Conservation (phyloP, 2,888 invertebrate species). For the Criorhina ranunculi region DNA sequence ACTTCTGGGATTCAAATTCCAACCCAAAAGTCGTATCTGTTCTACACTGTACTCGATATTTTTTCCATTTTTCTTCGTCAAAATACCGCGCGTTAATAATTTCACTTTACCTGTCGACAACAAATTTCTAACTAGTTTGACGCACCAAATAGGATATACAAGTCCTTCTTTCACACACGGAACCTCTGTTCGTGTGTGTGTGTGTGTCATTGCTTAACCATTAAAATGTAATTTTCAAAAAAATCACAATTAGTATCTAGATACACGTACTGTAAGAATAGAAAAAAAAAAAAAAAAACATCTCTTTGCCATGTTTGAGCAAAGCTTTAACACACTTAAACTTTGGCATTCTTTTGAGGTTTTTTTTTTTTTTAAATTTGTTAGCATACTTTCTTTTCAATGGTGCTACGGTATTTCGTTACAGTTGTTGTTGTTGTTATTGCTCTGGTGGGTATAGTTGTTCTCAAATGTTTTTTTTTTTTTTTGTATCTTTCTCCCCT, state of each 20-base stretch:
- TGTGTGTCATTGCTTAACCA: too few relatives aligned
- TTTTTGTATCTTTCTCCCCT: not conserved
- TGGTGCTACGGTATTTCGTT: constrained; percentile 47
- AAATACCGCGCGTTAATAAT: too few relatives aligned
- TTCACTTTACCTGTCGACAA: too few relatives aligned
- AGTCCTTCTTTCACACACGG: too few relatives aligned
- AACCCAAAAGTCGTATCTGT: too few relatives aligned
- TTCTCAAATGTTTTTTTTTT: constrained; percentile 8
- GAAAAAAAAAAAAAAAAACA: constrained; percentile 13
- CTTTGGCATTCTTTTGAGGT: constrained; percentile 17
- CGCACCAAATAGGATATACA: too few relatives aligned
- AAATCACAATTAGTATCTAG: not conserved
- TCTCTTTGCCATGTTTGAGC: constrained; percentile 20
- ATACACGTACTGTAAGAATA: too few relatives aligned
- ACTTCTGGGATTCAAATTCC: too few relatives aligned
- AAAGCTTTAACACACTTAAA: constrained; percentile 23
- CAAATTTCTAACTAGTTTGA: too few relatives aligned
- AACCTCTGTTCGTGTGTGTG: too few relatives aligned
- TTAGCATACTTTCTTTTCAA: constrained; percentile 71
- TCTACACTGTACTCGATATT: too few relatives aligned
- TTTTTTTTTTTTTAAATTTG: constrained; percentile 19
- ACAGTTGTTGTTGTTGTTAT: constrained; percentile 29
- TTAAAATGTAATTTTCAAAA: constrained; percentile 17
- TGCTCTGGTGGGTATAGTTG: not conserved
- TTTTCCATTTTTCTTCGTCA: too few relatives aligned